Evolutionary conservation across 1,140 invertebrate species (phyloP), one percentile per base, ranked within the genome.

Genomic region (Zaprionus davidi): DNA sequence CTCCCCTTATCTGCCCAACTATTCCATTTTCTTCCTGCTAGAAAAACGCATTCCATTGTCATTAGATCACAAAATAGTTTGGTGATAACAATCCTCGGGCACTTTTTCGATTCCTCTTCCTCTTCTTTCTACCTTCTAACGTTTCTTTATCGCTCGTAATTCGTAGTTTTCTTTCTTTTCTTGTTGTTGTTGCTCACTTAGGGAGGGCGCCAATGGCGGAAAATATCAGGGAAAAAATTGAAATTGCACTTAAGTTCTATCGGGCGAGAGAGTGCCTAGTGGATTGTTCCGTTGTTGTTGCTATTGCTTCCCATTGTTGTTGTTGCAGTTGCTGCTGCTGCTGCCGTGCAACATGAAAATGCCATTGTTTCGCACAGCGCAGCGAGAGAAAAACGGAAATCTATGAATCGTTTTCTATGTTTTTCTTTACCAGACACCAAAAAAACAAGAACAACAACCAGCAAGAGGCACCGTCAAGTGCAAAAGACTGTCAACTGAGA

Each of bases 311-410:
- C 9, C 20, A n/a, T 41, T 56, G 24, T 46, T 59, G 41, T 56
- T 65, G 49, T 55, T 41, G 28, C 49, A 60, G 58, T 38, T 59
- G 66, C 44, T 62, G 62, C 20, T 36, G 36, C 46, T 44, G 68
- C 76, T 79, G 70, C 82, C 77, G 83, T 88, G 84, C 78, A 81
- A 87, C 84, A 87, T 87, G 84, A 88, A 87, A 87, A 87, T 87
- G 81, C 84, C 85, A 87, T 87, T 87, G 84, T 87, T 87, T 87
- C 60, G 73, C 72, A 67, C 72, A 67, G 68, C 78, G 60, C 80
- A 86, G 80, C 31, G 41, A 46, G 41, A 46, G n/a, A 46, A 63
- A 87, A 86, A 87, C 79, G 83, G 78, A 88, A 88, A 84, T 87
- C 83, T 88, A 87, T 88, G 80, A 81, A 86, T 83, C 84, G 84